These are phyloP conservation scores for Typhlichthys eigenmanni DNA, from an alignment of 2,797 vertebrate genomes.

Conservation along the genomic window DNA sequence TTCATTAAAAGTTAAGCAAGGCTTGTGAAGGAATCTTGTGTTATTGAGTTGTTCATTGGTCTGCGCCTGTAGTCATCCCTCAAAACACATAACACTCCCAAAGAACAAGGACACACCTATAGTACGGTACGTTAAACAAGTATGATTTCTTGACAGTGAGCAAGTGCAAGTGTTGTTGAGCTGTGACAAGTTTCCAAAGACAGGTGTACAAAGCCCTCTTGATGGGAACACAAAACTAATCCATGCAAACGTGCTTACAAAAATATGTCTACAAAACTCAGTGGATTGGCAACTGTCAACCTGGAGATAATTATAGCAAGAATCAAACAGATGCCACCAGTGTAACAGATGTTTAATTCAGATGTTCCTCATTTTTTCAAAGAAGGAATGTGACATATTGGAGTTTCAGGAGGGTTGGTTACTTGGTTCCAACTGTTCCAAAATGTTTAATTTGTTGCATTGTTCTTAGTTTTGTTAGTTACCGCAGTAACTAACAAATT, in stretches of 20 bases:
- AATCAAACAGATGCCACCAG: slow-evolving; percentile 54
- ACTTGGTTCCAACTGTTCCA: background rate
- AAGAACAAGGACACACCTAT: too few relatives aligned
- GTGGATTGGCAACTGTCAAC: slow-evolving; percentile 57
- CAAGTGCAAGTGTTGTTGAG: too few relatives aligned
- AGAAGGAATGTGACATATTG: slow-evolving; percentile 12
- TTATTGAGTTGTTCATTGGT: background rate
- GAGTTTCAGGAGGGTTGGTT: background rate
- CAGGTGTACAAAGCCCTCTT: background rate
- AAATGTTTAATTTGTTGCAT: background rate
- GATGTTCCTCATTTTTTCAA: slow-evolving; percentile 27
- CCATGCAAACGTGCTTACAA: slow-evolving; percentile 43
- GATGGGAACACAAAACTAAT: background rate
- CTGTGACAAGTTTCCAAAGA: too few relatives aligned
- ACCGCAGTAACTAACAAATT: slow-evolving; percentile 34
- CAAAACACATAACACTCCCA: too few relatives aligned
- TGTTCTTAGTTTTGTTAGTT: background rate
- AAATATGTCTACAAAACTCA: slow-evolving; percentile 59
- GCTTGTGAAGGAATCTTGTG: background rate
- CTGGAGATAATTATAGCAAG: slow-evolving; percentile 60
- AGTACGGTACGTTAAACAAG: too few relatives aligned
- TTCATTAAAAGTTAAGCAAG: background rate
- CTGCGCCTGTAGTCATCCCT: too few relatives aligned
- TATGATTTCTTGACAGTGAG: too few relatives aligned
- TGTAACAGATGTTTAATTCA: slow-evolving; percentile 43